Conservation (phyloP, 2,113 vertebrate genomes). For the Chionomys nivalis region DNA sequence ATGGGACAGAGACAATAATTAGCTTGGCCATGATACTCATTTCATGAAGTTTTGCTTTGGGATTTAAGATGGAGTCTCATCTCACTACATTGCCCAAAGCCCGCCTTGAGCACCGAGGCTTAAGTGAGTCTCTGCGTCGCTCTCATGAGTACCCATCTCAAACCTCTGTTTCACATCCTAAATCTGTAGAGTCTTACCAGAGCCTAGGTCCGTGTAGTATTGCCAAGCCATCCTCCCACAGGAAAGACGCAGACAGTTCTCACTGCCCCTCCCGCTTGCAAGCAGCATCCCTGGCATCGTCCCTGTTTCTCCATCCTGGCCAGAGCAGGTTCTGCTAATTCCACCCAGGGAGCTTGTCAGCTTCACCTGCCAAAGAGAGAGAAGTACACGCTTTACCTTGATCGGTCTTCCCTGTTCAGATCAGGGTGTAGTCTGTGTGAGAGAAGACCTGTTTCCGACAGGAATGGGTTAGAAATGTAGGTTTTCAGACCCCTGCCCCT, state of each 20-base stretch:
- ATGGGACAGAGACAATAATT: neutral
- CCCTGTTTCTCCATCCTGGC: neutral
- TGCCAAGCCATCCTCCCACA: neutral
- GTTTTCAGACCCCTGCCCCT: neutral
- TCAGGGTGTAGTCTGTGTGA: neutral
- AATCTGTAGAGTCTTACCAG: neutral
- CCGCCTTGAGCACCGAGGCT: neutral
- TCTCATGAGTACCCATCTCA: neutral
- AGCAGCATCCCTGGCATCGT: neutral
- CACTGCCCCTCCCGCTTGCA: neutral
- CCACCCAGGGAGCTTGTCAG: neutral
- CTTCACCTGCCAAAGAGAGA: neutral
- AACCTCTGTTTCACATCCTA: neutral
- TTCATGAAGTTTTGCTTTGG: neutral
- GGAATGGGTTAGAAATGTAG: neutral
- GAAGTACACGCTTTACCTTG: neutral
- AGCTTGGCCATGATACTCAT: neutral
- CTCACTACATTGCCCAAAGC: neutral
- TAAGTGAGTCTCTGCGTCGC: neutral
- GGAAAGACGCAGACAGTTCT: neutral
- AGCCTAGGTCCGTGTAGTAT: neutral
- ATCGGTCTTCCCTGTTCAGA: neutral
- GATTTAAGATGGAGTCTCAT: neutral
- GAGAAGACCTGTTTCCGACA: neutral
- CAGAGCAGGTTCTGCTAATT: neutral